These are phyloP conservation scores for Morpho achilles DNA, from an alignment of 2,888 invertebrate genomes.

Conservation along the genomic window DNA sequence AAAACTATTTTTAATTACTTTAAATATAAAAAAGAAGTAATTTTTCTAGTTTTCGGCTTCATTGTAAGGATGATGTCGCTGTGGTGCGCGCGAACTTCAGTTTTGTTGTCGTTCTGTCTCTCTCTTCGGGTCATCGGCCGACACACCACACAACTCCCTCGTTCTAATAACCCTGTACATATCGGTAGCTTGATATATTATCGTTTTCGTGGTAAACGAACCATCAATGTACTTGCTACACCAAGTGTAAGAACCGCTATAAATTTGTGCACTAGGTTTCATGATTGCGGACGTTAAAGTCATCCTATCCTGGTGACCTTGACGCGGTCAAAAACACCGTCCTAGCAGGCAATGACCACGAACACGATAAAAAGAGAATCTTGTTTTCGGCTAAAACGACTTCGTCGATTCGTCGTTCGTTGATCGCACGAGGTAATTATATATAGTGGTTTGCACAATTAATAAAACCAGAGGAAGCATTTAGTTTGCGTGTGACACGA, in stretches of 20 bases:
- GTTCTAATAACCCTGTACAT: conserved; percentile 69
- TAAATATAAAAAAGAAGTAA: not conserved
- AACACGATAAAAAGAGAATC: conserved; percentile 39
- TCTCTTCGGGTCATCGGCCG: conserved; percentile 71
- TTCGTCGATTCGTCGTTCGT: conserved; percentile 40
- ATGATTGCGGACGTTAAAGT: conserved; percentile 46
- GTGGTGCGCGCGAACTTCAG: conserved; percentile 66
- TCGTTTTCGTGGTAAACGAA: conserved; percentile 38
- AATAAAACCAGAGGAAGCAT: conserved; percentile 63
- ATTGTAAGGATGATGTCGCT: conserved; percentile 17
- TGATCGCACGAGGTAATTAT: conserved; percentile 60
- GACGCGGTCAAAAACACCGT: conserved; percentile 62
- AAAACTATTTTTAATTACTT: not conserved
- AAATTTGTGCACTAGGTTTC: conserved; percentile 17
- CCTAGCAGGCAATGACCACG: conserved; percentile 64
- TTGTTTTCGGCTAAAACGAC: conserved; percentile 52
- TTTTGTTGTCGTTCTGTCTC: conserved; percentile 75
- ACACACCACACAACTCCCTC: conserved; percentile 59
- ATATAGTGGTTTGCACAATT: conserved; percentile 64
- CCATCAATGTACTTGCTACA: conserved; percentile 14
- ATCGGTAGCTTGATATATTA: conserved; percentile 49
- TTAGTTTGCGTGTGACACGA: conserved; percentile 59
- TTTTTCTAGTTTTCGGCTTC: conserved; percentile 9
- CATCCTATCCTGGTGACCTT: conserved; percentile 67
- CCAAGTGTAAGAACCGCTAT: conserved; percentile 12